Base-by-base conservation (phyloP, 37 sponge, comb jelly and placozoan species). In the Halisarca cf. caerulea region DNA sequence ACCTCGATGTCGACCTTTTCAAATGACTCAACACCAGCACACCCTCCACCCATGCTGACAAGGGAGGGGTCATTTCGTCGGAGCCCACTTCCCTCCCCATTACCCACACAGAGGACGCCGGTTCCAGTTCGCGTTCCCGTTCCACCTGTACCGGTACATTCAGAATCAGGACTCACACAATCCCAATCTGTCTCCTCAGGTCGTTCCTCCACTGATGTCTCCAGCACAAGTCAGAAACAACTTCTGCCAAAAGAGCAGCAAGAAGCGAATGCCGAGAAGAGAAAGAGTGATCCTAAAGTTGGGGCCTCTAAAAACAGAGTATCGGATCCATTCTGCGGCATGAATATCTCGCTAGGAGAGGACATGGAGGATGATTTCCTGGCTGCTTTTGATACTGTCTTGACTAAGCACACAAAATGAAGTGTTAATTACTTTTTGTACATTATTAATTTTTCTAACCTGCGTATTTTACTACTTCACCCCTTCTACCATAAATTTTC, bases 301-400 rank as follows among this genome's bases (percentile, higher is more conserved):
- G 17, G 77, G 41, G 2, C n/a, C n/a, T 37, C 77, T 25, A 39
- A 39, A 25, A 15, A 34, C 30, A 28, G 77, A 74, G 2, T 24
- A 41, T 74, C 77, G 2, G 77, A 74, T 40, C 77, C 77, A 4
- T 74, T 74, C 24, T 36, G 21, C 21, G 77, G 44, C 38, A 7
- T 74, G 25, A 74, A 43, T 11, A 35, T 74, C 7, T 41, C 77
- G 21, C 39, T 74, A 36, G 77, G 77, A 43, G 42, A 35, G 23
- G 77, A 40, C 44, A 5, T 74, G 21, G 77, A 74, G 45, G 77
- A 74, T 41, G 77, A 74, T 9, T 44, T 74, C 36, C 38, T 74
- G 77, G 77, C 77, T 14, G 24, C 77, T 5, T 74, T 74, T 74
- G 77, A 74, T 37, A 74, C 43, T 20, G 24, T 74, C 33, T 68